Base-by-base conservation (phyloP, 2,888 invertebrate genomes). In the Crepidodera aurea region DNA sequence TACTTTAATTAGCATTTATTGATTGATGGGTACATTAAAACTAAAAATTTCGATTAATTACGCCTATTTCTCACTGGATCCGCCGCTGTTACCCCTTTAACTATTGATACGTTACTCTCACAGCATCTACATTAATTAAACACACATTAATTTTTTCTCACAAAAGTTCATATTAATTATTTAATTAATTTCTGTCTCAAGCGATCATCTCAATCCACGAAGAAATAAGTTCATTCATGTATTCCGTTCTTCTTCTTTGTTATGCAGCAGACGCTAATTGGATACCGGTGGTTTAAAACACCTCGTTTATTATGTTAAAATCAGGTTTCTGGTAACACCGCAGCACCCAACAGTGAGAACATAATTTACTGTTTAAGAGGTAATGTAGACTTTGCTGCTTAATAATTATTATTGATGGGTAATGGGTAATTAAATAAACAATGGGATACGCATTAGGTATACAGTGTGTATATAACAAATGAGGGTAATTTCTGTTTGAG, bases 221-320 rank as follows among this genome's bases (percentile, higher is more conserved):
- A 48, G 27, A 48, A 48, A 19, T 48, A 48, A 48, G 48, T 48
- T 48, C 48, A 48, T 48, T 48, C 27, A 48, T 48, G 29, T 27
- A 48, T 48, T 48, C 44, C 34, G 15, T 53, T 18, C 19, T 22
- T 44, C 48, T 12, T 42, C 32, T 54, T 54, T 54, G 29, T 54
- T 54, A 54, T 42, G 25, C 42, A 42, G 54, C 42, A 42, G 57
- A 57, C 18, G 34, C 37, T 57, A 57, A 57, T 57, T 57, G 48
- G 57, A 25, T 39, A 39, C 46, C 48, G 39, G 19, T 50, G 39
- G 19, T 50, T 48, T 57, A 13, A 57, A 57, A 39, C 57, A 57
- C 57, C 39, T 57, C 57, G 57, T 57, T 57, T 57, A 39, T 57
- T 57, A 57, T 57, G 57, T 48, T 57, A 37, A 50, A 48, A 48